Evolutionary conservation across 2,888 invertebrate species (phyloP).

Genomic region (Mythimna ferrago): DNA sequence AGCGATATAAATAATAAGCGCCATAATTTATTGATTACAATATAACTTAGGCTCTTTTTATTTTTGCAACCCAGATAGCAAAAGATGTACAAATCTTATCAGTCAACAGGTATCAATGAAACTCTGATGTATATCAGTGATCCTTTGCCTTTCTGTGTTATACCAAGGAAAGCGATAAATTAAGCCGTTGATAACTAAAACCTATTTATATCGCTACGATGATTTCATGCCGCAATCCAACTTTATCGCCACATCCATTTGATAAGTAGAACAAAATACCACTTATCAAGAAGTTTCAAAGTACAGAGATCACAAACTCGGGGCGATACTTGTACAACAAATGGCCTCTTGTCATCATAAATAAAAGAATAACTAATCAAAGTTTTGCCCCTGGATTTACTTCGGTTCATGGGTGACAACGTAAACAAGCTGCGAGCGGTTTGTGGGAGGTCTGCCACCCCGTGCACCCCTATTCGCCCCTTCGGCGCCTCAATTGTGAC

Average conservation of each 20-base stretch:
- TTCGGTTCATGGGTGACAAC: constrained; percentile 80
- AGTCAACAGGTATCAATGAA: constrained; percentile 4
- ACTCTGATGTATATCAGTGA: not conserved
- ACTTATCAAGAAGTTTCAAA: constrained; percentile 49
- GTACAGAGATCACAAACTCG: constrained; percentile 35
- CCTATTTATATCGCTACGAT: constrained; percentile 41
- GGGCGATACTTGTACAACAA: constrained; percentile 63
- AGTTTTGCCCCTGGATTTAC: constrained; percentile 78
- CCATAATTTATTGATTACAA: constrained; percentile 17
- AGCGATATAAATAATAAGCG: constrained; percentile 17
- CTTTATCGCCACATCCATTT: constrained; percentile 35
- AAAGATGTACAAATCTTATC: constrained; percentile 28
- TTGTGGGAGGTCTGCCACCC: constrained; percentile 65
- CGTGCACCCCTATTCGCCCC: constrained; percentile 53
- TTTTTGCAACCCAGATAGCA: not conserved
- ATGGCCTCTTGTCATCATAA: constrained; percentile 73
- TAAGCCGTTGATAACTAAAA: constrained; percentile 20
- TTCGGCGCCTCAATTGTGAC: constrained; percentile 81
- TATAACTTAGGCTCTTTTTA: not conserved
- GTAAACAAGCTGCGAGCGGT: constrained; percentile 79
- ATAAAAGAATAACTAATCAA: constrained; percentile 84
- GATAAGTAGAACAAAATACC: constrained; percentile 45
- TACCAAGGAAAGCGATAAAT: constrained; percentile 37
- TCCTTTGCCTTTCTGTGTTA: too few relatives aligned
- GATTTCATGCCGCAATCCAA: constrained; percentile 21